phyloP scores from a whole-genome alignment of 2,888 invertebrate genomes.

The Drosophila ustulata region DNA sequence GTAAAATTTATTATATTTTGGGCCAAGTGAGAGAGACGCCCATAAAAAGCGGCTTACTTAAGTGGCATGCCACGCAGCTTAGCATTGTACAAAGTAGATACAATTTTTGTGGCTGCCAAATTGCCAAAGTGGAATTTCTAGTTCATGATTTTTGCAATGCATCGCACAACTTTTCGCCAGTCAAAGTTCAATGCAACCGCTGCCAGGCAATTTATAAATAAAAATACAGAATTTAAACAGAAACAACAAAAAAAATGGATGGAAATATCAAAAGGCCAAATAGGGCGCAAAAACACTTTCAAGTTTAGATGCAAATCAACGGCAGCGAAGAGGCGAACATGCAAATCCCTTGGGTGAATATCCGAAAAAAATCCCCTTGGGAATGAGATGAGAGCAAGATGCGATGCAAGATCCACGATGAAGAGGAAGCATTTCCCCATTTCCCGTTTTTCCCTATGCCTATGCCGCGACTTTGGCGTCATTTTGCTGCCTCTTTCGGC shows the following conservation, averaged over 20 bases:
- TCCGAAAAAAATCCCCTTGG: constrained; percentile 28
- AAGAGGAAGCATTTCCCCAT: constrained; percentile 47
- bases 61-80: constrained; percentile 69
- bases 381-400: constrained; percentile 7
- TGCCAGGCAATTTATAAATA: constrained; percentile 29
- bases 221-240: constrained; percentile 3
- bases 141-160: constrained; percentile 59
- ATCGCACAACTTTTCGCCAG: constrained; percentile 31
- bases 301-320: constrained; percentile 63
- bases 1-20: constrained; percentile 78
- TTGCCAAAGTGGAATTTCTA: constrained; percentile 72
- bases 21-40: constrained; percentile 64
- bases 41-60: constrained; percentile 74
- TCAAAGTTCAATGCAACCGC: constrained; percentile 64
- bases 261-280: constrained; percentile 58
- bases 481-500: constrained; percentile 46
- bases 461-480: constrained; percentile 37
- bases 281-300: constrained; percentile 64
- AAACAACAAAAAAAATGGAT: constrained; percentile 11
- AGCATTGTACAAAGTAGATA: constrained; percentile 45
- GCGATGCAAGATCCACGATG: constrained; percentile 4
- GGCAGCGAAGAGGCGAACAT: constrained; percentile 30
- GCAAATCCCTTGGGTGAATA: constrained; percentile 55
- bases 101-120: constrained; percentile 29
- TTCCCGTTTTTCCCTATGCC: constrained; percentile 31